phyloP scores from a whole-genome alignment of 2,888 invertebrate species.

The Aspidiotus destructor region DNA sequence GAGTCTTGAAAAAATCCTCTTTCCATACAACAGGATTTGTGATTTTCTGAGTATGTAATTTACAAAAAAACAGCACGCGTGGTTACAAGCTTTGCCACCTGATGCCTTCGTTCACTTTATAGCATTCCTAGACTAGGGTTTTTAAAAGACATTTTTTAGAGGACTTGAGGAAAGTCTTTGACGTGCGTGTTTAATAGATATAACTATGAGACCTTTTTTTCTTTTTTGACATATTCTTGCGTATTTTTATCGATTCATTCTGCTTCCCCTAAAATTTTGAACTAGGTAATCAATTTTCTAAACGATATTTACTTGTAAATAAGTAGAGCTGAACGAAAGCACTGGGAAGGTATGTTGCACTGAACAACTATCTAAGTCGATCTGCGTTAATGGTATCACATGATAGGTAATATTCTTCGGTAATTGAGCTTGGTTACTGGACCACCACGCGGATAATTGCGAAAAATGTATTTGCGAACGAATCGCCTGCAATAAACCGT shows the following conservation, averaged over 20 bases:
- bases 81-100: too few relatives aligned
- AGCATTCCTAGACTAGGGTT: too few relatives aligned
- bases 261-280: neutral
- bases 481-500: slow-evolving; percentile 81
- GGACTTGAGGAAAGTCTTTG: too few relatives aligned
- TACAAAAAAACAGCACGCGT: too few relatives aligned
- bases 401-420: slow-evolving; percentile 31
- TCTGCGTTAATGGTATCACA: slow-evolving; percentile 24
- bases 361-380: slow-evolving; percentile 18
- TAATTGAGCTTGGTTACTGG: slow-evolving; percentile 41
- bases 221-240: neutral
- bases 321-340: slow-evolving; percentile 27
- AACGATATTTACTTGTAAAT: slow-evolving; percentile 20
- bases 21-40: too few relatives aligned
- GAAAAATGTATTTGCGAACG: slow-evolving; percentile 93
- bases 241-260: neutral
- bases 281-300: neutral
- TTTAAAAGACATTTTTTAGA: too few relatives aligned
- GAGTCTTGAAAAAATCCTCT: too few relatives aligned
- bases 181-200: neutral
- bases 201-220: neutral
- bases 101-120: too few relatives aligned
- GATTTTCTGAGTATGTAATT: too few relatives aligned
- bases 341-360: slow-evolving; percentile 30
- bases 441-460: slow-evolving; percentile 87